Evolutionary conservation across 2,113 vertebrate genomes (phyloP).

Genomic region (Rostratula benghalensis): DNA sequence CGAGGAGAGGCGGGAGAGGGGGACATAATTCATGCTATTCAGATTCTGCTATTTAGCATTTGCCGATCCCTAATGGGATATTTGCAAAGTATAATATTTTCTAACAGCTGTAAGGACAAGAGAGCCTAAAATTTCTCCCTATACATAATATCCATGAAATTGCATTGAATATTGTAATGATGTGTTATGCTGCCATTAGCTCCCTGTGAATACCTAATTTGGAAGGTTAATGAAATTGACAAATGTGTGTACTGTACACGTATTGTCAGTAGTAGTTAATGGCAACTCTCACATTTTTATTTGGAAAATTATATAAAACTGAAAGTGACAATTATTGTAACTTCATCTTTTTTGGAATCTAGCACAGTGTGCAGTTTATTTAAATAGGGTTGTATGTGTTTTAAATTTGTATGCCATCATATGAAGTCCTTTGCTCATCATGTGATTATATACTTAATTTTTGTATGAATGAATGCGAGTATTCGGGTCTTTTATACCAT

Average conservation of each 20-base stretch:
- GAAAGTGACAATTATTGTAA: slow-evolving; percentile 54
- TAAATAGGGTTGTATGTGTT: slow-evolving; percentile 50
- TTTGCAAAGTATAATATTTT: slow-evolving; percentile 72
- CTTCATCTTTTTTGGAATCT: slow-evolving; percentile 55
- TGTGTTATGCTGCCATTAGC: slow-evolving; percentile 69
- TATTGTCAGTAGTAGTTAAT: slow-evolving; percentile 66
- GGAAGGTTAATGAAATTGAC: slow-evolving; percentile 77
- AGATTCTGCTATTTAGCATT: slow-evolving; percentile 61
- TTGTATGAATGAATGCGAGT: background rate
- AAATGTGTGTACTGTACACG: slow-evolving; percentile 49
- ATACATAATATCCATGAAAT: slow-evolving; percentile 70
- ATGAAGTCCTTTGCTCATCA: slow-evolving; percentile 27
- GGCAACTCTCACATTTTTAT: slow-evolving; percentile 65
- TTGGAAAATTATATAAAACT: slow-evolving; percentile 62
- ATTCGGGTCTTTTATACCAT: background rate
- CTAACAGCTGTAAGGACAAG: slow-evolving; percentile 75
- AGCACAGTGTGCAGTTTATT: slow-evolving; percentile 55
- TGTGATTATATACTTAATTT: slow-evolving; percentile 36
- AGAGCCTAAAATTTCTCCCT: slow-evolving; percentile 65
- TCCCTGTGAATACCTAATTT: slow-evolving; percentile 70
- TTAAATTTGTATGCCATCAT: slow-evolving; percentile 57
- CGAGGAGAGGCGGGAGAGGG: slow-evolving; percentile 30
- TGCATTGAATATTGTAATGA: slow-evolving; percentile 71
- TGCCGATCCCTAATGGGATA: slow-evolving; percentile 56
- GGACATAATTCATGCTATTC: slow-evolving; percentile 53